Evolutionary conservation across 2,888 invertebrate species (phyloP).

Genomic region (Synergus laeviventris): DNA sequence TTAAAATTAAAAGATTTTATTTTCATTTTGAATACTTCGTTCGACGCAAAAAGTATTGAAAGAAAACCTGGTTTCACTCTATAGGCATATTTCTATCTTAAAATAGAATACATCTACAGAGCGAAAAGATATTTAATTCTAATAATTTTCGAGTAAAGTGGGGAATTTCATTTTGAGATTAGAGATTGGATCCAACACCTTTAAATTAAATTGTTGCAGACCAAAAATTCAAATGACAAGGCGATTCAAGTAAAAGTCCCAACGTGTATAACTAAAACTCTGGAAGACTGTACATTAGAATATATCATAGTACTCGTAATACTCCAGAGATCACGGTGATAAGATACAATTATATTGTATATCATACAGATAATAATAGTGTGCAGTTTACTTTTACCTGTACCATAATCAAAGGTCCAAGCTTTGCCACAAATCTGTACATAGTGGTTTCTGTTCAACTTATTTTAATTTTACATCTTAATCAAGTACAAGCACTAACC

Average conservation of each 20-base stretch:
- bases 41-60: not conserved
- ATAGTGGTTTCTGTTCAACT: conserved; percentile 12
- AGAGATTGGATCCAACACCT: no score
- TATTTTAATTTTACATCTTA: conserved; percentile 13
- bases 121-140: no score
- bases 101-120: no score
- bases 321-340: conserved; percentile 21
- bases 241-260: not conserved
- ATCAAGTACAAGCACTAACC: not conserved
- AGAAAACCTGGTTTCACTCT: not conserved
- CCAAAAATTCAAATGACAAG: not conserved
- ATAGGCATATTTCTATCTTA: no score
- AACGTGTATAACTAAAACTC: conserved; percentile 14
- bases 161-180: no score
- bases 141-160: no score
- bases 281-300: conserved; percentile 51
- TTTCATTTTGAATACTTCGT: no score
- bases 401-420: conserved; percentile 1
- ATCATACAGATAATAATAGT: not conserved
- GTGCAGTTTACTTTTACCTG: not conserved
- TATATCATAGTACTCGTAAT: conserved; percentile 3
- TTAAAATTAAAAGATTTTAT: no score
- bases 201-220: not conserved
- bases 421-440: conserved; percentile 7
- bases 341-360: conserved; percentile 3